phyloP scores from a whole-genome alignment of 1,140 invertebrate genomes.

The Drosophila repleta region DNA sequence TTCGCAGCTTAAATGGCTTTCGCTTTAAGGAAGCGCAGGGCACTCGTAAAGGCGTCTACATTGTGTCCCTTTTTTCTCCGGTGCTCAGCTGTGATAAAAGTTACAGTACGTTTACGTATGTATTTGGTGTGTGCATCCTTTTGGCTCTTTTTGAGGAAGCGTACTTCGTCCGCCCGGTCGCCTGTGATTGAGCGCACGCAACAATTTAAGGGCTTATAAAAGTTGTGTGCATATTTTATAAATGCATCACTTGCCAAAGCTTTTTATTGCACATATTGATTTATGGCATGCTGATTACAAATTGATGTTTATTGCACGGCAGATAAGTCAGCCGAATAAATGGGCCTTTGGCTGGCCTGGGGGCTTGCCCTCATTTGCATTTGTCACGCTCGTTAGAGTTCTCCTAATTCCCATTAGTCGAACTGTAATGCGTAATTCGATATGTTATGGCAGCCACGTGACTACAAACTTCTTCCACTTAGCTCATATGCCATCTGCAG shows the following conservation, averaged over 20 bases:
- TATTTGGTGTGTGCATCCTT: background rate
- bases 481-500: conserved; percentile 17
- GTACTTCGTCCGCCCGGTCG: background rate
- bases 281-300: conserved; percentile 33
- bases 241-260: conserved; percentile 22
- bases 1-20: background rate
- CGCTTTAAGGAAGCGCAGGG: background rate
- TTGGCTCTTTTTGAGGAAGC: background rate
- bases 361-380: conserved; percentile 60
- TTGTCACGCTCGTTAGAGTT: conserved; percentile 69
- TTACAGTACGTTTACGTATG: background rate
- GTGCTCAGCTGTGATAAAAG: conserved; percentile 3
- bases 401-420: conserved; percentile 62
- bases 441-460: conserved; percentile 66
- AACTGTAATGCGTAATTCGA: conserved; percentile 57
- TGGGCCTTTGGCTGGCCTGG: conserved; percentile 21
- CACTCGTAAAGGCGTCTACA: background rate
- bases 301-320: conserved; percentile 37
- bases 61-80: background rate
- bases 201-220: conserved; percentile 22
- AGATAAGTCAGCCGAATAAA: conserved; percentile 31
- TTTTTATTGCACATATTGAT: conserved; percentile 18
- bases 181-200: background rate
- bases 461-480: conserved; percentile 41
- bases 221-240: conserved; percentile 7